Evolutionary conservation across 92 coral and sea anemone genomes (phyloP).

Genomic region (Porites lobata): DNA sequence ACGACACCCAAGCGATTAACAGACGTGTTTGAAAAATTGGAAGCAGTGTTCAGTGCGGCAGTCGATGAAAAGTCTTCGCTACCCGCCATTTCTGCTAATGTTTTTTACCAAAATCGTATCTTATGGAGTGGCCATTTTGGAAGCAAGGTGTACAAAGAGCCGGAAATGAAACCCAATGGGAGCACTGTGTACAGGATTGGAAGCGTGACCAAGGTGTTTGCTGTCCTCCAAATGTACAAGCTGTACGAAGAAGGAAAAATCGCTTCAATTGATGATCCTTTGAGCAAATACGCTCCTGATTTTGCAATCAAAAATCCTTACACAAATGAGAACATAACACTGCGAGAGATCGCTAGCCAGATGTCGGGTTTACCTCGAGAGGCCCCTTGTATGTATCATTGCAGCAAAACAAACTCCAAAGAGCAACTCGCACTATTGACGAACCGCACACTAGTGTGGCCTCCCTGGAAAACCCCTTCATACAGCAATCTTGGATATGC

Average conservation of each 20-base stretch:
- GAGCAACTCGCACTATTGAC: constrained; percentile 62
- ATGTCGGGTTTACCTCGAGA: constrained; percentile 84
- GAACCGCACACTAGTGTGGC: constrained; percentile 51
- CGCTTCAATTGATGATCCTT: constrained; percentile 67
- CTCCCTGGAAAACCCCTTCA: constrained; percentile 74
- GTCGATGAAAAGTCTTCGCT: constrained; percentile 21
- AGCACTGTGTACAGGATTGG: constrained; percentile 60
- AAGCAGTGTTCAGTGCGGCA: constrained; percentile 17
- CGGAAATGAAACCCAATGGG: constrained; percentile 21
- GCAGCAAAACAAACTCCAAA: constrained; percentile 46
- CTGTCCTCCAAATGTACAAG: constrained; percentile 57
- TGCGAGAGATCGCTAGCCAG: constrained; percentile 77
- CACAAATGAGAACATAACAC: constrained; percentile 61
- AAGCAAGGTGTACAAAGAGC: not conserved
- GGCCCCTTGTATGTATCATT: constrained; percentile 73
- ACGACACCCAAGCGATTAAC: constrained; percentile 41
- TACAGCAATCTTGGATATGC: constrained; percentile 76
- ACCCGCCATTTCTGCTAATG: not conserved
- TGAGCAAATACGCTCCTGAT: constrained; percentile 71
- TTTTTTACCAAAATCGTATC: not conserved
- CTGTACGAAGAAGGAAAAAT: constrained; percentile 64
- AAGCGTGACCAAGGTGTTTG: constrained; percentile 63
- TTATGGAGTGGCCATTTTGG: constrained; percentile 5
- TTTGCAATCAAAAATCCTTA: constrained; percentile 63
- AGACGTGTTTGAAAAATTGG: constrained; percentile 43